These are phyloP conservation scores for Symphodus melops DNA, from an alignment of 2,113 vertebrate species.

Conservation along the genomic window DNA sequence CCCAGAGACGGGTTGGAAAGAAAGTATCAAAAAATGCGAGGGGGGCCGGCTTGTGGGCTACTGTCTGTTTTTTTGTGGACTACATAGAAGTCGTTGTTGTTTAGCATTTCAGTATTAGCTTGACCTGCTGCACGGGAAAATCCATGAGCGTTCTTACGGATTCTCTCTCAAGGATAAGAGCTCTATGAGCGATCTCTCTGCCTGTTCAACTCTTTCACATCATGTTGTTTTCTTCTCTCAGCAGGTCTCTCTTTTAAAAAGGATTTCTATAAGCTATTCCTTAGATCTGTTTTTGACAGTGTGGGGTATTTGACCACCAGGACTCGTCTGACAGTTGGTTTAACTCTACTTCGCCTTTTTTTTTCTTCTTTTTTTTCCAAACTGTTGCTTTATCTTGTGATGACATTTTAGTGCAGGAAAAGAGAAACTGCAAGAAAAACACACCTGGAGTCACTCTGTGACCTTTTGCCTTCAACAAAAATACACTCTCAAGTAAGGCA, in stretches of 20 bases:
- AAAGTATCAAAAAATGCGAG: constrained; percentile 47
- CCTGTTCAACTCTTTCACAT: constrained; percentile 47
- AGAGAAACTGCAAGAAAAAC: neutral
- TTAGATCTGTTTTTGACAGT: constrained; percentile 39
- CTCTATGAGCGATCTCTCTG: constrained; percentile 32
- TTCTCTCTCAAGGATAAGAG: constrained; percentile 56
- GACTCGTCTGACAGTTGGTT: constrained; percentile 18
- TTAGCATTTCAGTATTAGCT: constrained; percentile 58
- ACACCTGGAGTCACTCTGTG: constrained; percentile 21
- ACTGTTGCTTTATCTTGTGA: constrained; percentile 33
- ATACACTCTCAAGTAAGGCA: constrained; percentile 2
- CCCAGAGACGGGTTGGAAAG: constrained; percentile 51
- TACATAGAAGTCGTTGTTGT: constrained; percentile 51
- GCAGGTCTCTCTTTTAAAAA: constrained; percentile 34
- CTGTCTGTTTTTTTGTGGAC: constrained; percentile 61
- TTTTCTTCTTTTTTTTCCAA: constrained; percentile 7
- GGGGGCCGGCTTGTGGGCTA: constrained; percentile 28
- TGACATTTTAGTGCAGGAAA: neutral
- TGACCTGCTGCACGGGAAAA: constrained; percentile 43
- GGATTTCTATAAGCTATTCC: constrained; percentile 18
- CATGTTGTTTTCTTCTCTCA: constrained; percentile 58
- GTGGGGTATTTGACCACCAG: constrained; percentile 35
- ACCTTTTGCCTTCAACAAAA: constrained; percentile 50
- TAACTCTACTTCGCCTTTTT: neutral
- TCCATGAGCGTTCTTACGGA: constrained; percentile 40